Conservation (phyloP, 2,797 vertebrate genomes). For the Gymnoscopelus microlampas region DNA sequence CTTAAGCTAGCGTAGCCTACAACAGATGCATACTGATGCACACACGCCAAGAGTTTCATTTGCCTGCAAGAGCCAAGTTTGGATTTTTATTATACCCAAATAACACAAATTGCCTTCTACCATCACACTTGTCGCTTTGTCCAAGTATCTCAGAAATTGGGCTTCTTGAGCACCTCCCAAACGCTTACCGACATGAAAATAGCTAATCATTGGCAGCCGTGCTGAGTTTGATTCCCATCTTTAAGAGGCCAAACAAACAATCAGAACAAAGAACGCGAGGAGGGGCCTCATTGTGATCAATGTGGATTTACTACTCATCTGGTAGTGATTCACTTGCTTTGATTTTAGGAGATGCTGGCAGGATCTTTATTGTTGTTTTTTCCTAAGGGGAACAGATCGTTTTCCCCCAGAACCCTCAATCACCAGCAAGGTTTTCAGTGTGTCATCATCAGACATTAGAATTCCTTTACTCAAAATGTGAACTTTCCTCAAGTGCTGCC, state of each 20-base stretch:
- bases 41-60: too few relatives aligned
- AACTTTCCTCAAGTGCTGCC: background rate
- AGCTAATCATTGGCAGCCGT: conserved; percentile 37
- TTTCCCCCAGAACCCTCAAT: conserved; percentile 1
- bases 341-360: conserved; percentile 36
- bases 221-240: conserved; percentile 10
- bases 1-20: too few relatives aligned
- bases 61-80: background rate
- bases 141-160: background rate
- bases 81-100: background rate
- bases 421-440: background rate
- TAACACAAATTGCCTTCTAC: background rate
- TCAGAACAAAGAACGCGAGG: conserved; percentile 28
- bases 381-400: conserved; percentile 16
- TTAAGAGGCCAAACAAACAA: conserved; percentile 49
- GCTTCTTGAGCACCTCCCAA: background rate
- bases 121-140: background rate
- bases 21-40: too few relatives aligned
- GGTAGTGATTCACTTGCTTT: conserved; percentile 47
- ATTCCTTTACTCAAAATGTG: background rate
- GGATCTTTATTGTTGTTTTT: conserved; percentile 26
- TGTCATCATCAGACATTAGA: conserved; percentile 1
- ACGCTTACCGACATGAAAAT: conserved; percentile 1
- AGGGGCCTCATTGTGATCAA: conserved; percentile 23
- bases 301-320: conserved; percentile 41